Evolutionary conservation across 2,797 vertebrate genomes (phyloP).

Genomic region (Acridotheres tristis): DNA sequence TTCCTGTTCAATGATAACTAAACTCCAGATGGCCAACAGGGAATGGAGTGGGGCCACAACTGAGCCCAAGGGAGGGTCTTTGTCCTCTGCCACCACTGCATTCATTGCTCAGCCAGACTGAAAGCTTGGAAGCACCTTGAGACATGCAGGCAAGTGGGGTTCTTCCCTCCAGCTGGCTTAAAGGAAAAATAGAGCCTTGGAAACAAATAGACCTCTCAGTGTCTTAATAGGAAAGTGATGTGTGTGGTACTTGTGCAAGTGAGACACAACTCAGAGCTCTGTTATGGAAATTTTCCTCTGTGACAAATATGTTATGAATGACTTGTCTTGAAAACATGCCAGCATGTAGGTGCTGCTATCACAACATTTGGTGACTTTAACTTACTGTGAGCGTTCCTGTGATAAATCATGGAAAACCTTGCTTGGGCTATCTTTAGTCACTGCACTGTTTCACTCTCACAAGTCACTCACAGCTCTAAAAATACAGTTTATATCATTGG

Average conservation of each 20-base stretch:
- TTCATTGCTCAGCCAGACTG: not conserved
- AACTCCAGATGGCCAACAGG: not conserved
- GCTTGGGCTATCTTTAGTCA: constrained; percentile 78
- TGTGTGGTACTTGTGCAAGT: not conserved
- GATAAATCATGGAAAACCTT: constrained; percentile 83
- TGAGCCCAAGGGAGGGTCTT: not conserved
- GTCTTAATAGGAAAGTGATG: not conserved
- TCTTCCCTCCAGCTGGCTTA: not conserved
- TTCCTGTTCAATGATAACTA: not conserved
- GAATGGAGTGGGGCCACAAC: not conserved
- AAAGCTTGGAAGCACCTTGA: not conserved
- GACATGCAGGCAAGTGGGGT: not conserved
- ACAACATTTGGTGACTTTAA: constrained; percentile 62
- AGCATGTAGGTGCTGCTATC: constrained; percentile 69
- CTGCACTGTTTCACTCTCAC: constrained; percentile 72
- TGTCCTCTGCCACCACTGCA: not conserved
- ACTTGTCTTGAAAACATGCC: constrained; percentile 50
- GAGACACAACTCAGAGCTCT: constrained; percentile 14
- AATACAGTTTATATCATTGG: constrained; percentile 90
- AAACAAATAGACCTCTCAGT: not conserved
- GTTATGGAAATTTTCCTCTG: constrained; percentile 67
- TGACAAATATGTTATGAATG: constrained; percentile 74
- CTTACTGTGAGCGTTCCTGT: constrained; percentile 63
- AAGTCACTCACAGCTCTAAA: constrained; percentile 90
- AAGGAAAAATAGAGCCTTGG: not conserved